Base-by-base conservation (phyloP, 2,113 vertebrate species). In the Regulus satrapa region DNA sequence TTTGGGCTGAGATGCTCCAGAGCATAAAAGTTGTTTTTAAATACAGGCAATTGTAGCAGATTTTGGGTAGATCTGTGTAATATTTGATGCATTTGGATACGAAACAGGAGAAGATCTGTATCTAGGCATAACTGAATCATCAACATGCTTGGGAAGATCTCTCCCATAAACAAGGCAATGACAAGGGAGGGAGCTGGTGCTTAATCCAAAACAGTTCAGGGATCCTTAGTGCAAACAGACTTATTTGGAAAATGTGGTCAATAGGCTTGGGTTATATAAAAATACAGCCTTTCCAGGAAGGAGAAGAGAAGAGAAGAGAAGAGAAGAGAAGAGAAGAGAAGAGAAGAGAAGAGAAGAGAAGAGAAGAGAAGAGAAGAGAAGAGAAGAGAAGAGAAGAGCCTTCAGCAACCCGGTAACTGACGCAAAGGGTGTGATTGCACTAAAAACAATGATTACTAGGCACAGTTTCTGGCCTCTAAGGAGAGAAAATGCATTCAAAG, bases 271-370 rank as follows among this genome's bases (percentile, higher is more conserved):
- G 4, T 77, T 67, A n/a, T 26, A 79, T 29, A 8, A 80, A 75
- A 88, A 75, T 28, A 24, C 1, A 51, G 24, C 8, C 5, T 84
- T 68, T 58, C 10, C 7, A 34, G 18, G 23, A 52, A 4, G 2
- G 3, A 16, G 16, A 10, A 6, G 10, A 21, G 9, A n/a, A 8
- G 6, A 14, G 9, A n/a, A 2, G 10, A 23, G 5, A 15, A 8
- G 20, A 12, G 2, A 5, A 14, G 7, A 2, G 5, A 6, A 2
- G 3, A 8, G 12, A 25, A 10, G 8, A 3, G 8, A 21, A 4
- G 1, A 1, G 3, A 12, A 2, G 2, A 4, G 3, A 5, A 4
- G 2, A 4, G 7, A 2, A 8, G 6, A 4, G 3, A 8, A 18
- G 31, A 21, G 5, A 1, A 9, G 17, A 14, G 1, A 1, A 3